These are phyloP conservation scores for Coptodon rendalli DNA, from an alignment of 2,113 vertebrate genomes.

Conservation along the genomic window DNA sequence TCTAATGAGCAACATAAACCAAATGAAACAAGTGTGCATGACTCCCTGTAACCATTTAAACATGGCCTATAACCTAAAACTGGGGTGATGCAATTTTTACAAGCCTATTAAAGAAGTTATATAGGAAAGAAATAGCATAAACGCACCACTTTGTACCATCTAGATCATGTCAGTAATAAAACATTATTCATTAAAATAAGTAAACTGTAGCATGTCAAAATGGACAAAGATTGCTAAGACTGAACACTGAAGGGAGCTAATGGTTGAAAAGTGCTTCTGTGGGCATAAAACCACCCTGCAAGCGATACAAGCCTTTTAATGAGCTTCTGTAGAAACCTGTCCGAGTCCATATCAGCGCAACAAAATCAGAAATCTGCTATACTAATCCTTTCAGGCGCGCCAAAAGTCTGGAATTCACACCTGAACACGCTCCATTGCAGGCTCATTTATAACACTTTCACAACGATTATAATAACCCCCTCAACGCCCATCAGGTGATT, in stretches of 20 bases:
- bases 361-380: slow-evolving; percentile 8
- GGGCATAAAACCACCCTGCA: background rate
- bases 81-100: background rate
- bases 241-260: background rate
- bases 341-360: background rate
- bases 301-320: background rate
- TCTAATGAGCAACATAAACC: background rate
- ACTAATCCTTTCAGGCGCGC: background rate
- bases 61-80: background rate
- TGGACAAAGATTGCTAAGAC: background rate
- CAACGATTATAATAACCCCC: slow-evolving; percentile 9
- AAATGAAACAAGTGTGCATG: background rate
- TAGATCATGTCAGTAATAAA: background rate
- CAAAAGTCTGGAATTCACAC: slow-evolving; percentile 30
- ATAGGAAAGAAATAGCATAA: background rate
- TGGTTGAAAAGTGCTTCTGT: background rate
- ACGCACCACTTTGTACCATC: background rate
- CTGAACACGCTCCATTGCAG: background rate
- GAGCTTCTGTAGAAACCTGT: slow-evolving; percentile 1
- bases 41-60: background rate
- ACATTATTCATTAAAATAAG: background rate
- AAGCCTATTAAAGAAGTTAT: background rate
- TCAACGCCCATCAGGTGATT: background rate
- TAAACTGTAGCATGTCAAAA: background rate
- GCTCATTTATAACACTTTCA: slow-evolving; percentile 14